Percentiles rank a stretch among this genome's conserved stretches.
Evolutionary conservation across 2,113 vertebrate genomes (phyloP).

Genomic region (Coregonus clupeaformis): DNA sequence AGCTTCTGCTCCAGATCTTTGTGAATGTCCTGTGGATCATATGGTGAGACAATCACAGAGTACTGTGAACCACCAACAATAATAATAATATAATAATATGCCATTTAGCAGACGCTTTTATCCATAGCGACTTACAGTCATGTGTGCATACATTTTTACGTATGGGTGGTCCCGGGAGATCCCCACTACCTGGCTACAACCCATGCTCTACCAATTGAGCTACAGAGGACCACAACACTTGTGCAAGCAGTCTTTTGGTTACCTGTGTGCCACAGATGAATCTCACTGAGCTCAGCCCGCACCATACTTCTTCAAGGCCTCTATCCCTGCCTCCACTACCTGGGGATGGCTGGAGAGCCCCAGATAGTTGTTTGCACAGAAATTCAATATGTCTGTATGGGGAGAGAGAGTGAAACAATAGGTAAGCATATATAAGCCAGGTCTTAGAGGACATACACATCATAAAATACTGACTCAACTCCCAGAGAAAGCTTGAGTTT

Average conservation of each 20-base stretch:
- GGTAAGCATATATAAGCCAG: neutral
- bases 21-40: constrained; percentile 81
- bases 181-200: too few species aligned
- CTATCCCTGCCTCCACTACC: constrained; percentile 84
- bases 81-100: too few species aligned
- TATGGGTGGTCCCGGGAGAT: too few species aligned
- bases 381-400: constrained; percentile 86
- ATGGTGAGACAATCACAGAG: neutral
- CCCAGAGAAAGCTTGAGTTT: too few species aligned
- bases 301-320: constrained; percentile 84
- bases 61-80: too few species aligned
- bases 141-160: too few species aligned
- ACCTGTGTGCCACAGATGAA: constrained; percentile 99
- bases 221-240: too few species aligned
- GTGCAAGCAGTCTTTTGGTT: neutral
- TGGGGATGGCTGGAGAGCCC: constrained; percentile 93
- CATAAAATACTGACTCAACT: neutral
- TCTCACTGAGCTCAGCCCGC: constrained; percentile 92
- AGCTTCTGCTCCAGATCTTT: constrained; percentile 89
- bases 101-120: too few species aligned
- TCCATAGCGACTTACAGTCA: too few species aligned
- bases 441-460: neutral
- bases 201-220: too few species aligned
- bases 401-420: neutral
- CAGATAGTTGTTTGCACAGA: constrained; percentile 97